A percentile compares a stretch with the other conserved stretches of the same genome.
Conservation (phyloP, 2,113 vertebrate genomes). For the Calidris pugnax region DNA sequence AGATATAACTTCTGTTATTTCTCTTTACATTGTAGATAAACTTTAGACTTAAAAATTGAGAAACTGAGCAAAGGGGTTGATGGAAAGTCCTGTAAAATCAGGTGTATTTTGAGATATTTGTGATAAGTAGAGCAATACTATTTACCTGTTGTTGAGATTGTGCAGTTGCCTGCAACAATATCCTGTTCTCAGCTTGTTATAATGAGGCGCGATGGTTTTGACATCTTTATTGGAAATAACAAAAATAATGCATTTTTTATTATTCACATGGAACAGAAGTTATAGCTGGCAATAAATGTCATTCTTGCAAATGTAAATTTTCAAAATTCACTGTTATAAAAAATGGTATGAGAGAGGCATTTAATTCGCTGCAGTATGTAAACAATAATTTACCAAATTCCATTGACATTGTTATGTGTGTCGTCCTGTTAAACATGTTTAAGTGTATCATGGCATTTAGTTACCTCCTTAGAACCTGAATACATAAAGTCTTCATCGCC, state of each 20-base stretch:
- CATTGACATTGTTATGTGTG: neutral
- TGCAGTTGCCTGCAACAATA: neutral
- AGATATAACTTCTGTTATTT: accelerated
- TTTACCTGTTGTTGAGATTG: neutral
- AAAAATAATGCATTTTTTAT: neutral
- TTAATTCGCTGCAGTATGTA: neutral
- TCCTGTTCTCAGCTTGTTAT: neutral
- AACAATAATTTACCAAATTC: neutral
- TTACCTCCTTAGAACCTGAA: neutral
- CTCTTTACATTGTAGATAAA: accelerated
- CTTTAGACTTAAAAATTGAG: neutral
- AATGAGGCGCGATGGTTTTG: neutral
- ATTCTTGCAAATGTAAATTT: neutral
- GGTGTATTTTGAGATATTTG: neutral
- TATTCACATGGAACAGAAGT: neutral
- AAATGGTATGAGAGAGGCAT: neutral
- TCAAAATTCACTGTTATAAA: neutral
- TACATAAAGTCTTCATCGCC: neutral
- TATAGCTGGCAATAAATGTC: neutral
- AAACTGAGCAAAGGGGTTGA: neutral
- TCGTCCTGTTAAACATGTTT: neutral
- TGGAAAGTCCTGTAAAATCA: neutral
- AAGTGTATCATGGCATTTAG: neutral
- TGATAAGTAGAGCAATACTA: too few species aligned
- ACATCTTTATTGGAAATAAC: conserved; percentile 2